These are phyloP conservation scores for Pachyuromys duprasi DNA, from an alignment of 2,797 vertebrate genomes.

Conservation along the genomic window DNA sequence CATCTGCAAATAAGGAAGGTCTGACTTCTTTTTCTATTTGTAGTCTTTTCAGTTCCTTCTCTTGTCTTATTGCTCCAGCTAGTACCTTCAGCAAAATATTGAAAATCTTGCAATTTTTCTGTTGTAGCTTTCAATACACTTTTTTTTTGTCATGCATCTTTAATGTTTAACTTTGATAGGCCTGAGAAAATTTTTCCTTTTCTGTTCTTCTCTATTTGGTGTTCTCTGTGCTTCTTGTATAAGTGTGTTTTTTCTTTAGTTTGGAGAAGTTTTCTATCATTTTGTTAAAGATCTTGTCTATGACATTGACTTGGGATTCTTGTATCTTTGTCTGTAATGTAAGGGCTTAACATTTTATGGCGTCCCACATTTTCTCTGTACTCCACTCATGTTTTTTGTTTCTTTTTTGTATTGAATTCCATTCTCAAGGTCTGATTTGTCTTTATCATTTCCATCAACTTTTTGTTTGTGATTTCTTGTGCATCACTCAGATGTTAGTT, in stretches of 20 bases:
- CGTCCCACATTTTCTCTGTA: background rate
- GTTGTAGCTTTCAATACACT: background rate
- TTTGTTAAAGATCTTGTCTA: background rate
- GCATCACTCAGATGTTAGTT: too few species aligned
- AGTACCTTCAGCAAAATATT: background rate
- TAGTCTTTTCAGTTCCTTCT: background rate
- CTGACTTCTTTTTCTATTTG: background rate
- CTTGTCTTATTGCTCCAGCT: background rate
- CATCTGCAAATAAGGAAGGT: background rate
- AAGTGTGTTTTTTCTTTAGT: background rate
- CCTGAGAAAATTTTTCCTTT: background rate
- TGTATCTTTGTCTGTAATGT: background rate
- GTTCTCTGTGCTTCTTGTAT: background rate
- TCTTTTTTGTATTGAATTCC: background rate
- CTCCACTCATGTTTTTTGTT: background rate
- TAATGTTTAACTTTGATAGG: background rate
- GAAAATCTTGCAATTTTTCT: background rate
- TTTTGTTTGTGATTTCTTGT: too few species aligned
- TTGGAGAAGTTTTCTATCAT: background rate
- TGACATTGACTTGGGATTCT: background rate
- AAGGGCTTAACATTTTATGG: background rate
- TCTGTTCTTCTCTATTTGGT: background rate
- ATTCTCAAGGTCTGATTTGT: too few species aligned
- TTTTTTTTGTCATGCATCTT: background rate
- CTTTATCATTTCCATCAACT: too few species aligned